Evolutionary conservation across 2,888 invertebrate species (phyloP).

Genomic region (Podotricha telesiphe): DNA sequence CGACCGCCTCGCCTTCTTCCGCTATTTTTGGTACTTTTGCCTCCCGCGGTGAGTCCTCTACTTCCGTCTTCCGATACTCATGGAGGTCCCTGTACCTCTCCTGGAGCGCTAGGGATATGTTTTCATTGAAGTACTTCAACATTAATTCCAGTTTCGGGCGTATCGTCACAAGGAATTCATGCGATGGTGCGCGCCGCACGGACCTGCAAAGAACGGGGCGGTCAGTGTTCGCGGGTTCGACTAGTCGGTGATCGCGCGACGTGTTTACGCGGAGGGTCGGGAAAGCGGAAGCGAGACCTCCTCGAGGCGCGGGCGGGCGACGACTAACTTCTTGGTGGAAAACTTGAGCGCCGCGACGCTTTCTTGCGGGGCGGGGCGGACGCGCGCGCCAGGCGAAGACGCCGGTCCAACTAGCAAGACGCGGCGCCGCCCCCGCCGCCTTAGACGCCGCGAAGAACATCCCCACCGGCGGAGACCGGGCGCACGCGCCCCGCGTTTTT

Average conservation of each 20-base stretch:
- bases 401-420: slow-evolving; percentile 83
- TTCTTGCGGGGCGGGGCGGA: slow-evolving; percentile 82
- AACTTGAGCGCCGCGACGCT: slow-evolving; percentile 82
- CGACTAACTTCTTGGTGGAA: slow-evolving; percentile 85
- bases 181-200: slow-evolving; percentile 63
- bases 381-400: slow-evolving; percentile 82
- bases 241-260: slow-evolving; percentile 38
- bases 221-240: slow-evolving; percentile 42
- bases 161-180: slow-evolving; percentile 74
- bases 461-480: slow-evolving; percentile 72
- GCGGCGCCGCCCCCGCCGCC: slow-evolving; percentile 82
- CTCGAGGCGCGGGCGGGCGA: slow-evolving; percentile 83
- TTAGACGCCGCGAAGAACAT: slow-evolving; percentile 82
- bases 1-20: slow-evolving; percentile 75
- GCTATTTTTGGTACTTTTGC: slow-evolving; percentile 81
- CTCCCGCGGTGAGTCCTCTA: slow-evolving; percentile 80
- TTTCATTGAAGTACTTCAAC: slow-evolving; percentile 84
- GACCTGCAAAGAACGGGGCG: slow-evolving; percentile 55
- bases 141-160: slow-evolving; percentile 81
- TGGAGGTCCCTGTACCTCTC: slow-evolving; percentile 84
- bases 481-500: slow-evolving; percentile 82
- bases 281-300: slow-evolving; percentile 79
- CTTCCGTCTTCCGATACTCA: slow-evolving; percentile 81
- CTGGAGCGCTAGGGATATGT: slow-evolving; percentile 83
- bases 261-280: slow-evolving; percentile 53